Evolutionary conservation across 2,113 vertebrate species (phyloP), one percentile per base, ranked within the genome.

Genomic region (Limnothrissa miodon): DNA sequence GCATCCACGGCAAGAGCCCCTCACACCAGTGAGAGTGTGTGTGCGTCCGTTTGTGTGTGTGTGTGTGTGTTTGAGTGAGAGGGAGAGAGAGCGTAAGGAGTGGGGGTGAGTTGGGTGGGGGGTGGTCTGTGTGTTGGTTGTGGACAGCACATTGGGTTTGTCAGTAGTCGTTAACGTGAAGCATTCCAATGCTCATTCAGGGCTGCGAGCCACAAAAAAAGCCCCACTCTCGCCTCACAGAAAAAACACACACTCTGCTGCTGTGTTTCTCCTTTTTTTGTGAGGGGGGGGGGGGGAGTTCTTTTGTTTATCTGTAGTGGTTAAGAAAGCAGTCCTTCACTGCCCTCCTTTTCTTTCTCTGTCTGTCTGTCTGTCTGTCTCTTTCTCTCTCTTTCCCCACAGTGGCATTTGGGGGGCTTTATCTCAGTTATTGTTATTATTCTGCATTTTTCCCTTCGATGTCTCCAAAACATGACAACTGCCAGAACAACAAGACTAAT

Each of bases 401-500:
- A 33, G n/a, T 80, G 78, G 51, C 23, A 59, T 48, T 23, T 78
- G 19, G 45, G 80, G 84, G 39, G 85, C 78, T 84, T 83, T 80
- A 86, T 80, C 82, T 83, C 81, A 83, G 78, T 84, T 85, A 85
- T 82, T 85, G 82, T 83, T 87, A 84, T 87, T 81, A 84, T 86
- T 85, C 85, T 87, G 79, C 82, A 83, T 85, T 88, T 89, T 87
- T 74, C 29, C 86, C 78, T 86, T 87, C 66, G 81, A 82, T 13
- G 42, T 89, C 83, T 87, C 81, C 53, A 78, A 85, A 87, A 89
- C 84, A 84, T 46, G 82, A 87, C 86, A 86, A 87, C 80, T 87
- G 78, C 23, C 83, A 82, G 86, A 86, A 86, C 85, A 91, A 89
- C 84, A 88, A 78, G 70, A 84, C 74, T 88, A 83, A 92, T 89